phyloP scores from a whole-genome alignment of 2,888 invertebrate species.

The Drosophila kuntzei region DNA sequence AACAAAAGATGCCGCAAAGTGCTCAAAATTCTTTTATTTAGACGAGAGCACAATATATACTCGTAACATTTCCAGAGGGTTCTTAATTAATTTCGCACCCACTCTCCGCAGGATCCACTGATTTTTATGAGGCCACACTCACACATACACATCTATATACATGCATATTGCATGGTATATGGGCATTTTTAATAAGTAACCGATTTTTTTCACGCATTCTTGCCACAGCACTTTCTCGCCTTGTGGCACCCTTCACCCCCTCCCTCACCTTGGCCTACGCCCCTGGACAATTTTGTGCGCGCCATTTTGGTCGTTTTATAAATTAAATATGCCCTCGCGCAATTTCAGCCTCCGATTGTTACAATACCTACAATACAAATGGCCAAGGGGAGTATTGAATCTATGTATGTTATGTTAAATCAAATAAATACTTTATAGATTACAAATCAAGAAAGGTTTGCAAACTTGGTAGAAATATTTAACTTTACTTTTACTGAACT shows the following conservation, averaged over 20 bases:
- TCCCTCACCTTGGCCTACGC: conserved; percentile 10
- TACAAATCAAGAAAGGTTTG: too few species aligned
- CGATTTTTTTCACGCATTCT: conserved; percentile 64
- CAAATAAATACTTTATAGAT: too few species aligned
- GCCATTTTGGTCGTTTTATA: conserved; percentile 70
- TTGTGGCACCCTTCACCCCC: conserved; percentile 28
- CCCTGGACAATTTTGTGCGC: conserved; percentile 52
- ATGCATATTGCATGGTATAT: conserved; percentile 70
- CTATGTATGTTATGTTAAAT: background rate
- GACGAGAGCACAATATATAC: background rate
- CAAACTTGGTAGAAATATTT: too few species aligned
- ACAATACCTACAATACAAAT: conserved; percentile 17
- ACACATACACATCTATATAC: conserved; percentile 11
- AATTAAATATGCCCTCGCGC: conserved; percentile 72
- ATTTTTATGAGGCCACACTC: conserved; percentile 68
- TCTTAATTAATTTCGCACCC: conserved; percentile 72
- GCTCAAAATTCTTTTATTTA: conserved; percentile 5
- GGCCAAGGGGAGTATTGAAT: background rate
- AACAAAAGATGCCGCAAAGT: background rate
- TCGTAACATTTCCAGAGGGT: conserved; percentile 14
- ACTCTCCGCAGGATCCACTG: conserved; percentile 49
- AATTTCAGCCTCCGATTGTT: conserved; percentile 57
- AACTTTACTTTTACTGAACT: too few species aligned
- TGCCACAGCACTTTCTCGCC: conserved; percentile 23
- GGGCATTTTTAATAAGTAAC: conserved; percentile 80